Evolutionary conservation across 2,888 invertebrate species (phyloP), one percentile per base, ranked within the genome.

Genomic region (Caenorhabditis sinica): DNA sequence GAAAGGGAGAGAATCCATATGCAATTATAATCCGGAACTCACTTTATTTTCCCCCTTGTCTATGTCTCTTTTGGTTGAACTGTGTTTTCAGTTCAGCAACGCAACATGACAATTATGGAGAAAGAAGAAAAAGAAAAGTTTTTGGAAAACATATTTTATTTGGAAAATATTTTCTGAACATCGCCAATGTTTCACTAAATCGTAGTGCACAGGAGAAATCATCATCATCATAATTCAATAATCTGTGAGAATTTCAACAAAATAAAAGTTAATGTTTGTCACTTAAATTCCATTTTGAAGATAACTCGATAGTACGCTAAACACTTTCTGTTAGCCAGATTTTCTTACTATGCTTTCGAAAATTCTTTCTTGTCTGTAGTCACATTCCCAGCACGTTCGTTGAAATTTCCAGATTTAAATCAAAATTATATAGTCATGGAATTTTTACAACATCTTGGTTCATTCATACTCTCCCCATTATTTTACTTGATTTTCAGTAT

Each of bases 11-110:
- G 36, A 45, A 56, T 56, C 58, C 66, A 76, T 60, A 58, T 23
- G 58, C 76, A 76, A 76, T 76, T 76, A 76, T 76, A 68, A 56
- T 75, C 75, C 75, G 75, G 75, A 75, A 75, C 75, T 43, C 53
- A 65, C 53, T 43, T 56, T 43, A 17, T 3, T 60, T 45, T 73
- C 51, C 53, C 58, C 9, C 40, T n/a, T 49, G 15, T 33, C 49
- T 61, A 13, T 23, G n/a, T 65, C 63, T 53, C 53, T 68, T 68
- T 23, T 8, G 28, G 13, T 6, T 40, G 13, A 25, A 63, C 25
- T 60, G 33, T 23, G 9, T 28, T 68, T 51, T 53, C 33, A 20
- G 20, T 33, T 25, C 33, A 36, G 28, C 66, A 45, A 43, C 56
- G 74, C 65, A 68, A 68, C 76, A 66, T 58, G 40, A 23, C 66